phyloP scores from a whole-genome alignment of 1,140 invertebrate species.

The Drosophila parvula region DNA sequence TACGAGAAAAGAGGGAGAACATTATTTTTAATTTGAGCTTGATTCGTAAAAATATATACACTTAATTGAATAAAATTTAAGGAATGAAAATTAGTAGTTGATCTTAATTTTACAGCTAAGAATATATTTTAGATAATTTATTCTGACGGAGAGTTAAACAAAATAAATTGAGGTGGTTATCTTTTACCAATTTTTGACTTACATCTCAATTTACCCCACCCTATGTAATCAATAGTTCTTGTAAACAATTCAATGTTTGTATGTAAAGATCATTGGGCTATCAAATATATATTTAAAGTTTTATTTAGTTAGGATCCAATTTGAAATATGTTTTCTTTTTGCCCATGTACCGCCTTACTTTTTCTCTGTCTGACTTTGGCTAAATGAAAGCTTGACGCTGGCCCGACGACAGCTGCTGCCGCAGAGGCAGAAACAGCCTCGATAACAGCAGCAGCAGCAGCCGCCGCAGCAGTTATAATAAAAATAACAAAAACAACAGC shows the following conservation, averaged over 20 bases:
- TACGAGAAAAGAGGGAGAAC: too few species aligned
- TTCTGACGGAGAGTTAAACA: too few species aligned
- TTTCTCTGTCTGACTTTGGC: constrained; percentile 21
- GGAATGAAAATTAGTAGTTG: too few species aligned
- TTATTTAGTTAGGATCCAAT: not conserved
- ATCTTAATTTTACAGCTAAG: too few species aligned
- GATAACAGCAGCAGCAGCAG: constrained; percentile 29
- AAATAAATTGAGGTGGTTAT: too few species aligned
- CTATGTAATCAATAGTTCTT: not conserved
- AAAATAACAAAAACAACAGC: constrained; percentile 12
- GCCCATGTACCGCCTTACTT: not conserved
- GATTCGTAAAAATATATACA: too few species aligned
- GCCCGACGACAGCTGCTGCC: constrained; percentile 69
- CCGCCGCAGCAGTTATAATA: constrained; percentile 12
- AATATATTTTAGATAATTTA: too few species aligned
- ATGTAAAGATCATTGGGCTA: not conserved
- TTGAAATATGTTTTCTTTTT: not conserved
- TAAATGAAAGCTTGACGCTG: constrained; percentile 75
- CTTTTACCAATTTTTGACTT: too few species aligned
- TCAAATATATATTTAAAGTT: not conserved
- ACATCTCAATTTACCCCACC: too few species aligned
- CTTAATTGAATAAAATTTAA: too few species aligned
- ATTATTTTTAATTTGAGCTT: not conserved
- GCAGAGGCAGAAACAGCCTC: constrained; percentile 36
- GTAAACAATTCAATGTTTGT: too few species aligned